phyloP scores from a whole-genome alignment of 1,140 invertebrate species.

The Orussus abietinus region DNA sequence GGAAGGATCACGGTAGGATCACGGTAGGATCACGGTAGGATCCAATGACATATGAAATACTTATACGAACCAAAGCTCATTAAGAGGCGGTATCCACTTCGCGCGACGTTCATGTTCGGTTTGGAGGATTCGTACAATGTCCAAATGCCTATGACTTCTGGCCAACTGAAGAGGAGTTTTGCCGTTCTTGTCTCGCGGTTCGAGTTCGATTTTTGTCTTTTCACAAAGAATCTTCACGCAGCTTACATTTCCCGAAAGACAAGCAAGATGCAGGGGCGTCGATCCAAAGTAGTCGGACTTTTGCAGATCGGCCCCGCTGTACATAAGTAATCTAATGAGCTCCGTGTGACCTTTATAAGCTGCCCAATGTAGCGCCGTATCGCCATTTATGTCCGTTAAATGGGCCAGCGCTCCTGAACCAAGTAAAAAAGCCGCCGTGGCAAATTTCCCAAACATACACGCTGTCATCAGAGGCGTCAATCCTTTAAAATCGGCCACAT shows the following conservation, averaged over 20 bases:
- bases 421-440: conserved; percentile 82
- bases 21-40: too few species aligned
- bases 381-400: conserved; percentile 85
- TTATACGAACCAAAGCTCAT: conserved; percentile 72
- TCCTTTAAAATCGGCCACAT: conserved; percentile 87
- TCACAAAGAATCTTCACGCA: conserved; percentile 81
- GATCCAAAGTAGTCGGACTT: conserved; percentile 91
- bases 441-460: conserved; percentile 87
- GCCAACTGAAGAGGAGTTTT: conserved; percentile 87
- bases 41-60: too few species aligned
- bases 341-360: conserved; percentile 89
- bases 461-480: conserved; percentile 87
- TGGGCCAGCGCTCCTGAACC: conserved; percentile 82
- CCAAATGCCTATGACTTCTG: conserved; percentile 78
- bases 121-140: conserved; percentile 76
- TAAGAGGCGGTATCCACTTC: conserved; percentile 79
- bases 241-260: conserved; percentile 78
- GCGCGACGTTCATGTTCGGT: conserved; percentile 75
- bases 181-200: conserved; percentile 84
- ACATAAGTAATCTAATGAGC: conserved; percentile 82
- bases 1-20: too few species aligned
- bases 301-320: conserved; percentile 81
- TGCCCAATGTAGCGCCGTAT: conserved; percentile 90
- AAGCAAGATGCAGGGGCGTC: conserved; percentile 89
- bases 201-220: conserved; percentile 82